Evolutionary conservation across 2,113 vertebrate species (phyloP), one percentile per base, ranked within the genome.

Genomic region (Campylorhamphus procurvoides): DNA sequence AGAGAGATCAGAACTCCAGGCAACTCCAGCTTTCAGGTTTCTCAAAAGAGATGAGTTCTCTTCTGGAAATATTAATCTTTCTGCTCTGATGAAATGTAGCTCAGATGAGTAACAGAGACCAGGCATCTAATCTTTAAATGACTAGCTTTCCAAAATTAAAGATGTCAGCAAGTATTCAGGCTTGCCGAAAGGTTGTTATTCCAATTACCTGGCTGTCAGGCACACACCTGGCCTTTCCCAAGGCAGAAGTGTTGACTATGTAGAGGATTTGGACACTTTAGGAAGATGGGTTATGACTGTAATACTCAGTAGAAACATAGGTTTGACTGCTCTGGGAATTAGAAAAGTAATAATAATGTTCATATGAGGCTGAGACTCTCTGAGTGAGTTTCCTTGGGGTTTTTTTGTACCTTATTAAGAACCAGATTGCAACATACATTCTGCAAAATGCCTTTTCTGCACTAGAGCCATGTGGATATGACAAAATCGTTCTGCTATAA

Each of bases 41-140:
- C 82, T 77, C 50, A 58, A 42, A 74, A 89, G 60, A 91, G 5
- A 58, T 35, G 24, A 62, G 27, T 33, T 87, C 12, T 89, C 3
- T 80, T 89, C 33, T 84, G 73, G 59, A 91, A 86, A 84, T 53
- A 91, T 60, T 91, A 40, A 78, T 87, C 46, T 53, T 94, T 82
- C 59, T 10, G 2, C 39, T 58, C n/a, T 35, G 37, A 35, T 28
- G 35, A 73, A 20, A 44, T 31, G 11, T 7, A 58, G 50, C 33
- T 77, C 66, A 77, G 37, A 60, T 53, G 37, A 85, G 28, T 47
- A 79, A 37, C 10, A 27, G 10, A 40, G 28, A 56, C 24, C 17
- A 62, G 24, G 29, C 17, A 6, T 49, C 28, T 69, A 40, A 53
- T 66, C 28, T 84, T 76, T 19, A 23, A 24, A 28, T 58, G 1